phyloP scores from a whole-genome alignment of 2,888 invertebrate genomes.

The Adela reaumurella region DNA sequence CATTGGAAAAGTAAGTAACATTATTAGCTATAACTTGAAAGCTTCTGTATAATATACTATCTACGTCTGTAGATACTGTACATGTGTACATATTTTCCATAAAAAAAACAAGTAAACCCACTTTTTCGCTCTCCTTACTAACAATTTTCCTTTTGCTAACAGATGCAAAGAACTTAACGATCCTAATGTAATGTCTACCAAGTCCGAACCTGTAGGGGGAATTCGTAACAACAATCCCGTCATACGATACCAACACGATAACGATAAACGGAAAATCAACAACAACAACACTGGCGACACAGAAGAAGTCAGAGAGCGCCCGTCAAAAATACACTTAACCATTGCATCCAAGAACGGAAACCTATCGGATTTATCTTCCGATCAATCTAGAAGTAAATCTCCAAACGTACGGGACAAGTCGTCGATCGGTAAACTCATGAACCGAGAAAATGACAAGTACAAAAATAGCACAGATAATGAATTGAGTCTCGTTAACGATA shows the following conservation, averaged over 20 bases:
- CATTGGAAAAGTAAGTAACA: constrained; percentile 34
- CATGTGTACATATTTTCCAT: no score
- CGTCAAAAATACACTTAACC: constrained; percentile 2
- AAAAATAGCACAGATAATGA: constrained; percentile 34
- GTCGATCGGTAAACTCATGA: constrained; percentile 30
- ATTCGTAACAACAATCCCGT: background rate
- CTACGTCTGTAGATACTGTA: no score
- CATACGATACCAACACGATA: background rate
- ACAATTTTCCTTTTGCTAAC: background rate
- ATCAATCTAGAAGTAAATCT: constrained; percentile 9
- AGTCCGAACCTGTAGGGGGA: background rate
- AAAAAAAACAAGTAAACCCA: no score
- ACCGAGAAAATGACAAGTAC: constrained; percentile 13
- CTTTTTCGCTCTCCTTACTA: no score
- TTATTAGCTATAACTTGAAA: no score
- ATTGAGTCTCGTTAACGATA: constrained; percentile 15
- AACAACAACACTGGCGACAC: constrained; percentile 6
- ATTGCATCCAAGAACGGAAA: constrained; percentile 6
- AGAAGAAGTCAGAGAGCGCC: background rate
- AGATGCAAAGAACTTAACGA: constrained; percentile 44
- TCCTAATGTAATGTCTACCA: constrained; percentile 11
- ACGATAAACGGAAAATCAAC: constrained; percentile 2
- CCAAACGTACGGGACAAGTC: constrained; percentile 24
- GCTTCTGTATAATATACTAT: no score
- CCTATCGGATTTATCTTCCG: constrained; percentile 6